Percentiles rank a stretch among this genome's conserved stretches.
Evolutionary conservation across 2,888 invertebrate species (phyloP).

Genomic region (Dione vanillae): DNA sequence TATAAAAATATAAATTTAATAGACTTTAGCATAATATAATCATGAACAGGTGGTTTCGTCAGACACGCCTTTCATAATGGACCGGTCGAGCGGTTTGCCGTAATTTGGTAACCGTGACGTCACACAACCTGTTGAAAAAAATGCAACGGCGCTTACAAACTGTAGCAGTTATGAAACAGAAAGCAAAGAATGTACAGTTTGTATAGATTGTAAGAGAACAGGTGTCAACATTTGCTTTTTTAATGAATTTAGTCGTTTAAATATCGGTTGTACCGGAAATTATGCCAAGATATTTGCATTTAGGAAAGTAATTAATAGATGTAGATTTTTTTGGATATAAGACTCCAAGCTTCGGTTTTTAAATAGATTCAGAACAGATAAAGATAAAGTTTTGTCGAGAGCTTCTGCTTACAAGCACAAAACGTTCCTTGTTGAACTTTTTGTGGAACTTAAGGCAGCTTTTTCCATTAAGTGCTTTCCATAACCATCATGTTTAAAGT

Average conservation of each 20-base stretch:
- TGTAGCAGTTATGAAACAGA: constrained; percentile 22
- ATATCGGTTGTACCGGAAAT: background rate
- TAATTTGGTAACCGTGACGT: constrained; percentile 37
- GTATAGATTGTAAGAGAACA: background rate
- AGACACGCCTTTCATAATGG: constrained; percentile 40
- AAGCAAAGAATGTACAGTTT: background rate
- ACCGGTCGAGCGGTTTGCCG: constrained; percentile 36
- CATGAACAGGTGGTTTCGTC: constrained; percentile 25
- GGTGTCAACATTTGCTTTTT: background rate
- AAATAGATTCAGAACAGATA: too few relatives aligned
- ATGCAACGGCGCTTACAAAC: constrained; percentile 17
- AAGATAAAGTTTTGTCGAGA: too few relatives aligned
- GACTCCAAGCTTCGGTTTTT: too few relatives aligned
- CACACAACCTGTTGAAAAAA: constrained; percentile 33
- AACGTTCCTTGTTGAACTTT: too few relatives aligned
- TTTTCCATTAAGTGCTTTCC: too few relatives aligned
- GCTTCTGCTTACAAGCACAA: too few relatives aligned
- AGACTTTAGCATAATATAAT: constrained; percentile 3
- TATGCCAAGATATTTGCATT: background rate
- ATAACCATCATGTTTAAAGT: too few relatives aligned
- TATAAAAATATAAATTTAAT: background rate
- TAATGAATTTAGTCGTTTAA: background rate
- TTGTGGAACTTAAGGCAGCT: too few relatives aligned
- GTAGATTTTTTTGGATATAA: too few relatives aligned
- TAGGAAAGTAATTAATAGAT: too few relatives aligned